These are phyloP conservation scores for Hipparchia sbordonii DNA, from an alignment of 2,888 invertebrate genomes.

Conservation along the genomic window DNA sequence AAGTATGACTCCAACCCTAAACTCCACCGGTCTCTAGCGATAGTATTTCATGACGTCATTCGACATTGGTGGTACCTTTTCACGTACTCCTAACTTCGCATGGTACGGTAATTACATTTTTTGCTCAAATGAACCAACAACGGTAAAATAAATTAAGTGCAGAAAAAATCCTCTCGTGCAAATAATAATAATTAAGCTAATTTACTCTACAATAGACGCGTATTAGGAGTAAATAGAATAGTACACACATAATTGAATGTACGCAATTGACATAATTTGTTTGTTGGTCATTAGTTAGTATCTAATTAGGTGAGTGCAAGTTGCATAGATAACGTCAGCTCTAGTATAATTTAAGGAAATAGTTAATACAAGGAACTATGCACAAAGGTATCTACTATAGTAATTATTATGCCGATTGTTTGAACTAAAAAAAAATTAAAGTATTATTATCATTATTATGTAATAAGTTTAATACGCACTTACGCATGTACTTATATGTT, in stretches of 20 bases:
- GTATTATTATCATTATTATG: too few relatives aligned
- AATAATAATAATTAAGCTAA: conserved; percentile 22
- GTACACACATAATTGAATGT: conserved; percentile 13
- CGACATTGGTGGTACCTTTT: too few relatives aligned
- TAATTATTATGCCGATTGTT: too few relatives aligned
- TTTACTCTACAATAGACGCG: conserved; percentile 22
- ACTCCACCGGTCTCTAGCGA: too few relatives aligned
- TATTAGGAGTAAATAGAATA: conserved; percentile 24
- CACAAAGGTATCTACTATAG: neutral
- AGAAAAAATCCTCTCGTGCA: conserved; percentile 13
- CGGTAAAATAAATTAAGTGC: neutral
- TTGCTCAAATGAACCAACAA: neutral
- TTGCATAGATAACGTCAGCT: conserved; percentile 10
- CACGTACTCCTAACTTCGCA: neutral
- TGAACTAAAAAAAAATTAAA: too few relatives aligned
- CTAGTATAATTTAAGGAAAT: neutral
- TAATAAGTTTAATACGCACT: too few relatives aligned
- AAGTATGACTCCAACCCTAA: too few relatives aligned
- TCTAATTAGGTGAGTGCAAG: conserved; percentile 39
- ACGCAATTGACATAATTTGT: conserved; percentile 37
- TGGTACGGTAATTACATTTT: conserved; percentile 10
- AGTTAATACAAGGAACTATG: neutral
- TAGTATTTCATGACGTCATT: too few relatives aligned
- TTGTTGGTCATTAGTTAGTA: conserved; percentile 38
- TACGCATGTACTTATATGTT: too few relatives aligned